A percentile compares a stretch with the other conserved stretches of the same genome.
Conservation (phyloP, 2,888 invertebrate genomes). For the Oxytorus armatus region DNA sequence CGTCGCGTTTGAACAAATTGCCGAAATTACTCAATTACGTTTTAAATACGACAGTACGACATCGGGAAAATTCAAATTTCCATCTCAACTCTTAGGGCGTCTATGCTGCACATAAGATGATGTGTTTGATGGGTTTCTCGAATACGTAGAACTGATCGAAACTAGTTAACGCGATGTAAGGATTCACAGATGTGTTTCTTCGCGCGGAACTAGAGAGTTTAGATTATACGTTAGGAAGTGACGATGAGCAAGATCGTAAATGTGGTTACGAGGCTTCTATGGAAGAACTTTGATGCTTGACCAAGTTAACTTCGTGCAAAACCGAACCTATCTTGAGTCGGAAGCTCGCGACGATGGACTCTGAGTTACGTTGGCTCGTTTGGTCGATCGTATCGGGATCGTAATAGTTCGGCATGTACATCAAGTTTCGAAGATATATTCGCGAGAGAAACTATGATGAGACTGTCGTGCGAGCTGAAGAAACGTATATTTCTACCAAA, state of each 20-base stretch:
- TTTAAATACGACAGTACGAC: not conserved
- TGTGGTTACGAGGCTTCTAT: slow-evolving; percentile 1
- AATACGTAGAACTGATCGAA: slow-evolving; percentile 23
- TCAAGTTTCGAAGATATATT: not conserved
- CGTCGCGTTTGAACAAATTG: too few species aligned
- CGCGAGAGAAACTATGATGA: not conserved
- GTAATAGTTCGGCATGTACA: slow-evolving; percentile 17
- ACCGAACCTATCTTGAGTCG: slow-evolving; percentile 3
- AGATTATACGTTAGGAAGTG: not conserved
- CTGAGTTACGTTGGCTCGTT: not conserved
- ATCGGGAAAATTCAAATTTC: not conserved
- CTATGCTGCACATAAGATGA: not conserved
- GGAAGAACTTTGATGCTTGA: slow-evolving; percentile 49
- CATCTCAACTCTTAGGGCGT: not conserved
- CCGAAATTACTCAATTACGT: too few species aligned
- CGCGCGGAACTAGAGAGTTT: slow-evolving; percentile 15
- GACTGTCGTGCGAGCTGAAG: not conserved
- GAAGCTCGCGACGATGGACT: too few species aligned
- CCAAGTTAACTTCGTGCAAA: slow-evolving; percentile 37
- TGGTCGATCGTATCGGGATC: slow-evolving; percentile 2
- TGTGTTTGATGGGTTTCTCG: slow-evolving; percentile 9
- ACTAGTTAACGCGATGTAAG: slow-evolving; percentile 18
- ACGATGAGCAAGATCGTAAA: slow-evolving; percentile 18
- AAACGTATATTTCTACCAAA: not conserved
- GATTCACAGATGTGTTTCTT: slow-evolving; percentile 14